Evolutionary conservation across 2,113 vertebrate species (phyloP), one percentile per base, ranked within the genome.

Genomic region (Emydocephalus ijimae): DNA sequence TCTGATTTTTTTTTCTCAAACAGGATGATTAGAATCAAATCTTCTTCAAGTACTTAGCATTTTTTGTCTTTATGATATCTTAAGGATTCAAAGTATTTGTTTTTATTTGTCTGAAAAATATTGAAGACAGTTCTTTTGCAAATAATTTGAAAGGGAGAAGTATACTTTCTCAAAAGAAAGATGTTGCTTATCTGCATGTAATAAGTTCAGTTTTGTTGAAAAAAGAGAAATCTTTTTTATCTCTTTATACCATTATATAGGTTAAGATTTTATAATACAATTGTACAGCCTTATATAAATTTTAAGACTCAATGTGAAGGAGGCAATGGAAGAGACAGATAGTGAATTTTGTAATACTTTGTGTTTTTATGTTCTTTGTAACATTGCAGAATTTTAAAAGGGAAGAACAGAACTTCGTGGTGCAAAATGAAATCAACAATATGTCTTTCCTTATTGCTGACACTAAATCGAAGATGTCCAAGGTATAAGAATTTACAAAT

Each of bases 381-480:
- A 91, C 50, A 39, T 95, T 95, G 96, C 95, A 99, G 99, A 99
- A 99, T 97, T 99, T 99, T 97, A 99, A 99, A 97, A 98, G 99
- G 88, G 99, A 99, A 96, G 99, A 99, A 81, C 99, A 99, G 96
- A 99, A 99, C 95, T 99, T 99, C 86, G 99, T 99, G 91, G 98
- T 99, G 64, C 99, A 99, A 97, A 99, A 99, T 96, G 99, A 99
- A 97, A 99, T 99, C 97, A 99, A 99, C 98, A 99, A 99, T 90
- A 99, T 99, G 99, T 99, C 98, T 34, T 99, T 99, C 95, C 98
- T 99, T 88, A 99, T 99, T 93, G 98, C 98, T 43, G 99, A 99
- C 92, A 99, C 98, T 90, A 99, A 99, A 96, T 99, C 98, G 74
- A 99, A 99, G 97, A 99, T 99, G 98, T 98, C 99, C 12, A 99